Conservation (phyloP, 2,797 vertebrate species). For the Dendrocincla tyrannina region DNA sequence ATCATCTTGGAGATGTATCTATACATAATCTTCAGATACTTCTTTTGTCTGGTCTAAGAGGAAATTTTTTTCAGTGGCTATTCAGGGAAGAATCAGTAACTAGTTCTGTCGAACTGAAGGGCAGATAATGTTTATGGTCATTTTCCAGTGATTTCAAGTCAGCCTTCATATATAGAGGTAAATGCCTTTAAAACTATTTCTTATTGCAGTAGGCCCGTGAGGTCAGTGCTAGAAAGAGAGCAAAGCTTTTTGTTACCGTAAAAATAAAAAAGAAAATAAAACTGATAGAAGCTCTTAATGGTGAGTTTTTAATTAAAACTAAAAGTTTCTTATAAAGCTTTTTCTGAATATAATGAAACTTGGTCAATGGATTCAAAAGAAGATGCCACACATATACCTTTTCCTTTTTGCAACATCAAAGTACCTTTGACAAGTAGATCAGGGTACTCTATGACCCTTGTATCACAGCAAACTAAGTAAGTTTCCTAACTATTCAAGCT, state of each 20-base stretch:
- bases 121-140: not conserved
- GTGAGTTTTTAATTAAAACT: not conserved
- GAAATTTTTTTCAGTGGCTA: not conserved
- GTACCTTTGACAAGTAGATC: not conserved
- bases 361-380: not conserved
- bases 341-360: not conserved
- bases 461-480: not conserved
- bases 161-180: not conserved
- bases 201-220: not conserved
- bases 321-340: not conserved
- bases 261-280: not conserved
- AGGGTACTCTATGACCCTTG: not conserved
- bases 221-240: not conserved
- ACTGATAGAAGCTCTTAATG: not conserved
- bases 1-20: not conserved
- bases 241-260: not conserved
- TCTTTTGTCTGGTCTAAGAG: not conserved
- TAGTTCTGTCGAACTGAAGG: not conserved
- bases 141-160: not conserved
- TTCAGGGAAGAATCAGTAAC: not conserved
- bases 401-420: not conserved
- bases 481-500: not conserved
- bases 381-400: not conserved
- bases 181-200: not conserved
- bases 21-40: not conserved